These are phyloP conservation scores for Bubo scandiacus DNA, from an alignment of 2,113 vertebrate species.

Conservation along the genomic window DNA sequence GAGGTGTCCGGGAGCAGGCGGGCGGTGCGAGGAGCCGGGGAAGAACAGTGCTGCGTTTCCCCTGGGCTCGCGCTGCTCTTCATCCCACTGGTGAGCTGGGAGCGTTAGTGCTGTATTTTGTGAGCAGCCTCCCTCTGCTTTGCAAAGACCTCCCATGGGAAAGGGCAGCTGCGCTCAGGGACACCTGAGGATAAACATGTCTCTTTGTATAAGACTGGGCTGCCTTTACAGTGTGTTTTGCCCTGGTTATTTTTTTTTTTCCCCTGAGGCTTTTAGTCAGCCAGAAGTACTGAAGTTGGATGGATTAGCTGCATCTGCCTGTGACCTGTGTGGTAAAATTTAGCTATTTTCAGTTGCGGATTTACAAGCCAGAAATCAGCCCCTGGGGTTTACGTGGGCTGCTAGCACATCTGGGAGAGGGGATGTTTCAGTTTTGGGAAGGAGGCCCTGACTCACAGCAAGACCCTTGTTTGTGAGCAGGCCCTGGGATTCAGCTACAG, in stretches of 20 bases:
- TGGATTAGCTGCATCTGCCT: neutral
- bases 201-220: neutral
- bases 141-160: neutral
- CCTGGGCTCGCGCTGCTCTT: neutral
- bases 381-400: neutral
- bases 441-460: neutral
- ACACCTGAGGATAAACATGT: neutral
- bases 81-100: neutral
- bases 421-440: neutral
- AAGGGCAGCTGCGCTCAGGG: neutral
- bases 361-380: neutral
- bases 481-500: neutral
- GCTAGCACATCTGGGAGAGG: neutral
- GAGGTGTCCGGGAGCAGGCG: neutral
- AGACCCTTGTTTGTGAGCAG: neutral
- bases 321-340: neutral
- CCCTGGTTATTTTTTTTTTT: neutral
- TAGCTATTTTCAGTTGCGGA: neutral
- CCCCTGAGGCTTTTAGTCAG: neutral
- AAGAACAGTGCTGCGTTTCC: fast-evolving
- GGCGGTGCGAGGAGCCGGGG: neutral
- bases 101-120: neutral
- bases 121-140: neutral
- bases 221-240: neutral
- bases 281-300: neutral